Evolutionary conservation across 2,113 vertebrate genomes (phyloP).

Genomic region (Rostratula benghalensis): DNA sequence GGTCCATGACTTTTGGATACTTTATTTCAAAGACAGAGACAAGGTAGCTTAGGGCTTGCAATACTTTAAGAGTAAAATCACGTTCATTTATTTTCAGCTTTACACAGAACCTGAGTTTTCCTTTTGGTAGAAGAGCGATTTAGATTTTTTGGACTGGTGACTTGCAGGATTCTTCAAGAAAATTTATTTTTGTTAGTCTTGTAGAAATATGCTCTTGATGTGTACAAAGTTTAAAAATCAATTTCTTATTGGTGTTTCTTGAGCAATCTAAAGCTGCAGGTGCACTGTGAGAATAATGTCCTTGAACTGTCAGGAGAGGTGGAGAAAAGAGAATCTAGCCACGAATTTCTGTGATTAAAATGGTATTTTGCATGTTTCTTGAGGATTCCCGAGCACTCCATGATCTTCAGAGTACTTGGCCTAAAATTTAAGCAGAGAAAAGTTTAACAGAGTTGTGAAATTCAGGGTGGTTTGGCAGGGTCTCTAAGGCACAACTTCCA

Average conservation of each 20-base stretch:
- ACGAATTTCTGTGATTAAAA: neutral
- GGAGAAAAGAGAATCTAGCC: neutral
- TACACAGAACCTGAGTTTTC: accelerated
- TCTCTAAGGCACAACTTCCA: neutral
- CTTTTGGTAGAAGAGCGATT: neutral
- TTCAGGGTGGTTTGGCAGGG: neutral
- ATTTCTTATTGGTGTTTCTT: neutral
- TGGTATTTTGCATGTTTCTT: neutral
- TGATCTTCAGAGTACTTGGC: neutral
- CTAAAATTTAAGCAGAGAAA: neutral
- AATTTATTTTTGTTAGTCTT: neutral
- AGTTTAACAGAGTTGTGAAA: neutral
- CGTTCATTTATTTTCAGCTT: neutral
- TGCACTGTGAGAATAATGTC: neutral
- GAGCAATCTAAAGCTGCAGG: neutral
- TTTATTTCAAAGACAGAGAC: neutral
- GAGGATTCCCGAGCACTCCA: neutral
- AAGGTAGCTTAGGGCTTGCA: neutral
- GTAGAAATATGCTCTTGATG: neutral
- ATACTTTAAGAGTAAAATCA: neutral
- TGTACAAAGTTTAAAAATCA: neutral
- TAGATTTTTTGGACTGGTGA: neutral
- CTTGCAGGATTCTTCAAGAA: neutral
- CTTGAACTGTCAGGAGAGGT: neutral
- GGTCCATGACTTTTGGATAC: neutral